Evolutionary conservation across 2,113 vertebrate species (phyloP), one percentile per base, ranked within the genome.

Genomic region (Tiliqua scincoides): DNA sequence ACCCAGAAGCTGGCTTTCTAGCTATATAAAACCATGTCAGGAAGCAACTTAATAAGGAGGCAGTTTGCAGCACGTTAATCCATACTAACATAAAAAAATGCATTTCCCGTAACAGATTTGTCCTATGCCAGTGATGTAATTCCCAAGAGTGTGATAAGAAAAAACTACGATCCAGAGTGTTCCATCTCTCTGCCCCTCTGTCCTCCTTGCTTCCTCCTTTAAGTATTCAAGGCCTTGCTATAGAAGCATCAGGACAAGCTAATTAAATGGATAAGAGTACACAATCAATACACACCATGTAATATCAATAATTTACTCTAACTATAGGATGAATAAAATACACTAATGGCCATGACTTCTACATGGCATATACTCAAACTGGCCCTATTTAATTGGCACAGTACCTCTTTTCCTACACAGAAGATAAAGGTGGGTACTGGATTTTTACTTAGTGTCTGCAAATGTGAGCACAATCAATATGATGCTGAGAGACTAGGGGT

Each of bases 251-350:
- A 2, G 52, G 90, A 75, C 57, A 73, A 92, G 10, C n/a, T 86
- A 91, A 91, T 91, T 87, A 89, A 92, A 89, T 1, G 81, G 23
- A 87, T 85, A 52, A 78, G 61, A 77, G 59, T 74, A 73, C 62
- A 76, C 32, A 57, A 89, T 73, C 3, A 0, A 87, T 89, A 82
- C 37, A 86, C 35, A 91, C 87, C 82, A 76, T 76, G 77, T 93
- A 82, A 85, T 85, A 65, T 63, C 86, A 90, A 3, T 72, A 91
- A 74, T 12, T 85, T 35, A 63, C 21, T 86, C 48, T 68, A 70
- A 65, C 25, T 90, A 78, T 27, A 82, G 82, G 90, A 86, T 0
- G 1, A 77, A 85, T 62, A 84, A 89, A 70, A 87, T 57, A n/a
- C 79, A 52, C 18, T 59, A 61, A 57, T 32, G 35, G 65, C 30